phyloP scores from a whole-genome alignment of 2,797 vertebrate genomes.

The Microctenopoma lineatum region DNA sequence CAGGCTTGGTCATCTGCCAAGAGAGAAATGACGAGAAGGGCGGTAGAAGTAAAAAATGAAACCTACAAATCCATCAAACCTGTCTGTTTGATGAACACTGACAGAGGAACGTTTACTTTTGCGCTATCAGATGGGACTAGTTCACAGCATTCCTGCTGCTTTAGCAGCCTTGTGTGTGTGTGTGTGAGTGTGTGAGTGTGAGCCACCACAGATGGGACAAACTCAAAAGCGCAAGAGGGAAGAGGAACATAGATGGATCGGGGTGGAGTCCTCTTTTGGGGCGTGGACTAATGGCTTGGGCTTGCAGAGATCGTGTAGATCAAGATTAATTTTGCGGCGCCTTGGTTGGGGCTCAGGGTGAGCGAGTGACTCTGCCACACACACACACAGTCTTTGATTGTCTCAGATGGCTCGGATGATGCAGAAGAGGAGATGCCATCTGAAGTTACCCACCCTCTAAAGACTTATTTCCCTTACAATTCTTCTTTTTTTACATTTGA shows the following conservation, averaged over 20 bases:
- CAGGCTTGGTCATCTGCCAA: constrained; percentile 50
- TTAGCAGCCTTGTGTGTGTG: constrained; percentile 7
- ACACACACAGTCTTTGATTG: constrained; percentile 72
- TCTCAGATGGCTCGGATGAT: constrained; percentile 69
- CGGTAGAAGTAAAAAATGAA: constrained; percentile 35
- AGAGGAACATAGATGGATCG: neutral
- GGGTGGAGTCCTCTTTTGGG: constrained; percentile 45
- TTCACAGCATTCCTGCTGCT: constrained; percentile 35
- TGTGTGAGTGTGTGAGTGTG: neutral
- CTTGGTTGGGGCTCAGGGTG: constrained; percentile 61
- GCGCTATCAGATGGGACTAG: constrained; percentile 51
- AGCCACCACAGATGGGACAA: constrained; percentile 7
- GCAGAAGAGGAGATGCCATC: constrained; percentile 72
- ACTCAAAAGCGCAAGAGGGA: constrained; percentile 11
- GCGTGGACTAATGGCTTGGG: constrained; percentile 41
- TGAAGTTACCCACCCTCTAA: constrained; percentile 70
- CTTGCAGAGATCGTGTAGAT: constrained; percentile 61
- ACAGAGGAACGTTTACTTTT: constrained; percentile 57
- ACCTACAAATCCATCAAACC: constrained; percentile 36
- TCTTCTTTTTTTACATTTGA: constrained; percentile 21
- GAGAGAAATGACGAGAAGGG: constrained; percentile 36
- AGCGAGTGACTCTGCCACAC: constrained; percentile 51
- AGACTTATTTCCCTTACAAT: constrained; percentile 32
- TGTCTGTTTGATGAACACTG: constrained; percentile 38
- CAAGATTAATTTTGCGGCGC: constrained; percentile 66